Base-by-base conservation (phyloP, 2,797 vertebrate species). In the Leucoraja ocellata region DNA sequence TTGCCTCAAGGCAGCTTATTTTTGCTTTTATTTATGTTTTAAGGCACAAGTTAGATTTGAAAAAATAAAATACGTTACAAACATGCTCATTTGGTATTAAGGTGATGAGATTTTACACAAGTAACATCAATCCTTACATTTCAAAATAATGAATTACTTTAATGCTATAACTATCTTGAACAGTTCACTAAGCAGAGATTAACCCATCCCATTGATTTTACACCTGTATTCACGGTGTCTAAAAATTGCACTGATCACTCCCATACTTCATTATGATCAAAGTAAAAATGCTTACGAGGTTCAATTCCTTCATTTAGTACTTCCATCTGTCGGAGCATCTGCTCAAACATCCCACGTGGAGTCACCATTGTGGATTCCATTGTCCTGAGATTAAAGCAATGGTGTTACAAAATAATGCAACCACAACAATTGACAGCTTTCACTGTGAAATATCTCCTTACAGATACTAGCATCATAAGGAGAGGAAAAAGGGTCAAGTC, bases 251-350 rank as follows among this genome's bases (percentile, higher is more conserved):
- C 63, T 65, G 84, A 32, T 88, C 84, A 68, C 7, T 14, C 8
- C 23, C 32, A 2, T 13, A 63, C 1, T 14, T 28, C 21, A 86
- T 77, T n/a, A 84, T 23, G 28, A 25, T 32, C 76, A 39, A 73
- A 25, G 14, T 11, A n/a, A 84, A 93, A 63, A 32, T 93, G 98
- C 98, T 98, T 95, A 99, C 99, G 97, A 84, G 95, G 97, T 94
- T 99, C 98, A 65, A 97, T 95, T 91, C 97, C 97, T 93, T 99
- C 98, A 88, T 96, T 99, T 93, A 99, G 96, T 58, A 97, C 84
- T 91, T 99, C 98, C 63, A 96, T 96, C 88, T 98, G 98, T 46
- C 95, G 96, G 76, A 96, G 94, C 86, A 99, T 95, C 88, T 97
- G 97, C n/a, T 98, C 98, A 88, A 97, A 97, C 61, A 98, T 94